phyloP scores from a whole-genome alignment of 2,113 vertebrate species.

The Stomatorhinus ivindoensis region DNA sequence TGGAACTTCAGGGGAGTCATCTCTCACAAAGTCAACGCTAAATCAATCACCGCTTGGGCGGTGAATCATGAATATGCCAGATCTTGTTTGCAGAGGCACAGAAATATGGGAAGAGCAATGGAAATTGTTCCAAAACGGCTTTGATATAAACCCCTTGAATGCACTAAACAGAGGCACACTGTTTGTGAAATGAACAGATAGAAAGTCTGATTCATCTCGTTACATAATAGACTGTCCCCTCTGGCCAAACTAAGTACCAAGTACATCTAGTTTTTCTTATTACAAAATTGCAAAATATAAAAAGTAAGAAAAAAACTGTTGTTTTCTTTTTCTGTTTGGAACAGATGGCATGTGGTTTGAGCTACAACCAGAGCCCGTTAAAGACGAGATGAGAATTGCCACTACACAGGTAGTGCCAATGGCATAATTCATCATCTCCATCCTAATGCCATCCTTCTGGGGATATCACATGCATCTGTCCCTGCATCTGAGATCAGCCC shows the following conservation, averaged over 20 bases:
- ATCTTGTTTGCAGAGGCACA: not conserved
- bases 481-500: not conserved
- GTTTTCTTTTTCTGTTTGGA: not conserved
- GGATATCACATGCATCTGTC: not conserved
- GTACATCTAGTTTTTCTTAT: not conserved
- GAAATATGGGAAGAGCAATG: not conserved
- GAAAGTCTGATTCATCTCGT: conserved; percentile 10
- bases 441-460: conserved; percentile 4
- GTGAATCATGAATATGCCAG: not conserved
- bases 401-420: not conserved
- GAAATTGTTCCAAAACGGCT: not conserved
- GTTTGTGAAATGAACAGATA: not conserved
- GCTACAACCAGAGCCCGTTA: not conserved
- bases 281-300: not conserved
- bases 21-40: not conserved
- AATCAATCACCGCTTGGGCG: not conserved
- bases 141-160: not conserved
- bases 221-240: conserved; percentile 8
- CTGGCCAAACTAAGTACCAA: conserved; percentile 8
- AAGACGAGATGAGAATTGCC: not conserved
- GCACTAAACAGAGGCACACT: not conserved
- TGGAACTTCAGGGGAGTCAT: not conserved
- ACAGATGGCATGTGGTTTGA: not conserved
- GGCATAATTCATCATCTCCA: not conserved
- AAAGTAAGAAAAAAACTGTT: not conserved